Conservation (phyloP, 2,888 invertebrate genomes). For the Eristalis tenax region DNA sequence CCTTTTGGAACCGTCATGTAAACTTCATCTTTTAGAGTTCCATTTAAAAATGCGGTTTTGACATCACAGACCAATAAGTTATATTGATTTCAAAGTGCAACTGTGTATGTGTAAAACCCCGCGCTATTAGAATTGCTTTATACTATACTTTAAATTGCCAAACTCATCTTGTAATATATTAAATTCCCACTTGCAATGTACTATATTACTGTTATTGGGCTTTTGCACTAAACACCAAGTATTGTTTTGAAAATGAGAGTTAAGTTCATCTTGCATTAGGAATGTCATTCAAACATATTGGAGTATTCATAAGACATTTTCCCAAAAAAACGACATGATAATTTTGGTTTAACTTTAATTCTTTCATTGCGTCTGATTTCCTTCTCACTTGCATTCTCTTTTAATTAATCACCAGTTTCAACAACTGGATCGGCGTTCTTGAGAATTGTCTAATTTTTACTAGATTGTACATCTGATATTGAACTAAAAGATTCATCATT, state of each 20-base stretch:
- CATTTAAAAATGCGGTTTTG: too few relatives aligned
- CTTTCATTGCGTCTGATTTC: slow-evolving; percentile 6
- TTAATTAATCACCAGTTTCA: too few relatives aligned
- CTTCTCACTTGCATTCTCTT: not conserved
- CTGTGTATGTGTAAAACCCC: not conserved
- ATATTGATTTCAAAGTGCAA: not conserved
- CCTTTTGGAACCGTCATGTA: too few relatives aligned
- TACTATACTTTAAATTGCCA: not conserved
- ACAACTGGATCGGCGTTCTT: slow-evolving; percentile 3
- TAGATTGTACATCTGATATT: not conserved
- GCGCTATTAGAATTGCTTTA: not conserved
- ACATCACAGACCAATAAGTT: not conserved
- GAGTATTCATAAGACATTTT: slow-evolving; percentile 7
- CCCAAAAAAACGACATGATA: slow-evolving; percentile 3
- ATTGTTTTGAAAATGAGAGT: not conserved
- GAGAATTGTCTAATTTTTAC: slow-evolving; percentile 7
- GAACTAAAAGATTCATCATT: not conserved
- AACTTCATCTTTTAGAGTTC: too few relatives aligned
- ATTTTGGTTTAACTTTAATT: not conserved
- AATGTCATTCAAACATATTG: not conserved
- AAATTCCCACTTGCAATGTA: not conserved
- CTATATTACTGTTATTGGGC: not conserved
- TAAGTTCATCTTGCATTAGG: not conserved
- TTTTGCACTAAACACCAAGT: not conserved
- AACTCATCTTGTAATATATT: not conserved